Evolutionary conservation across 2,888 invertebrate genomes (phyloP).

Genomic region (Trachelus tabidus): DNA sequence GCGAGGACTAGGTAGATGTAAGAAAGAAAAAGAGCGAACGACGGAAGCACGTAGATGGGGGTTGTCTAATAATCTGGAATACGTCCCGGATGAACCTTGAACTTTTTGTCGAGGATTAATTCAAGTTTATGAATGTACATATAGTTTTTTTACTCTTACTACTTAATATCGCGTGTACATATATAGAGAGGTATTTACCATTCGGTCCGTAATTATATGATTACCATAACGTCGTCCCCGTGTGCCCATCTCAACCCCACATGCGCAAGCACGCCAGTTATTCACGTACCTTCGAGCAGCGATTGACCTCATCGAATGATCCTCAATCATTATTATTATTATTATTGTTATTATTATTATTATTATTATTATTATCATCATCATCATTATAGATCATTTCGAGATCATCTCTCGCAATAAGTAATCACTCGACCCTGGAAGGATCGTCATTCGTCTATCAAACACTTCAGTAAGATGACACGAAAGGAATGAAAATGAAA

Average conservation of each 20-base stretch:
- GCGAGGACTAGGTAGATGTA: background rate
- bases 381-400: too few species aligned
- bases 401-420: background rate
- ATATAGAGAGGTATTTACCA: slow-evolving; percentile 28
- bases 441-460: background rate
- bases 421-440: background rate
- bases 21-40: background rate
- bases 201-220: background rate
- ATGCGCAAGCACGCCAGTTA: background rate
- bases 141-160: slow-evolving; percentile 23
- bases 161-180: slow-evolving; percentile 35
- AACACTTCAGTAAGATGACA: background rate
- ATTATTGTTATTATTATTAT: background rate
- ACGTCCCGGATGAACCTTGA: background rate
- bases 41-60: background rate
- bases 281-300: background rate
- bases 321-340: background rate
- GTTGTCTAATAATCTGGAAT: background rate
- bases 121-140: slow-evolving; percentile 57
- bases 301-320: background rate
- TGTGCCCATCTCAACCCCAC: background rate
- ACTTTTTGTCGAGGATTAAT: slow-evolving; percentile 21
- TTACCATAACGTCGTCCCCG: background rate
- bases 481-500: background rate
- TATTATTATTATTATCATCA: background rate